A percentile compares a stretch with the other conserved stretches of the same genome.
Evolutionary conservation across 64 coral and sea anemone genomes (phyloP).

Genomic region (Orbicella faveolata): DNA sequence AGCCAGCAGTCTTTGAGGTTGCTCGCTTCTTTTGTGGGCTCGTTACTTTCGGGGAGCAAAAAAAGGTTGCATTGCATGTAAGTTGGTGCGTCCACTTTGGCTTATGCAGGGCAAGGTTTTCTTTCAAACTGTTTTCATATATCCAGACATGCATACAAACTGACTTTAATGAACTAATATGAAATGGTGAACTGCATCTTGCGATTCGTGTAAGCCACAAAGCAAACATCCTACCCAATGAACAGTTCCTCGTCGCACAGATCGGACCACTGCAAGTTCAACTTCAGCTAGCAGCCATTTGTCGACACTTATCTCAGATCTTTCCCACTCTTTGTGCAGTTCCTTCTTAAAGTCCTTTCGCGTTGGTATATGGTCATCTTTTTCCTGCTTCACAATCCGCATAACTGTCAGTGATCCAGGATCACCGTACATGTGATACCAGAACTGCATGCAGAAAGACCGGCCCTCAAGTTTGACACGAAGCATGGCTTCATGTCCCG

Average conservation of each 20-base stretch:
- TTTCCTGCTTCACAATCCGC: neutral
- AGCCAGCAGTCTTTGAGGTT: no score
- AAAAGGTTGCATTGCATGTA: no score
- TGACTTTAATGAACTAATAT: no score
- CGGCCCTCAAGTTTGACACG: conserved; percentile 33
- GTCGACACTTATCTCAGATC: neutral
- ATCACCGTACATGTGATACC: conserved; percentile 48
- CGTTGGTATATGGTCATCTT: neutral
- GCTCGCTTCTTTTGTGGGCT: no score
- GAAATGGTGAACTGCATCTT: no score
- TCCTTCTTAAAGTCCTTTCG: neutral
- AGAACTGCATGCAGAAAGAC: conserved; percentile 28
- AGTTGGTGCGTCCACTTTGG: no score
- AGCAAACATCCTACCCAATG: conserved; percentile 15
- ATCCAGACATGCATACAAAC: no score
- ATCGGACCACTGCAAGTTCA: neutral
- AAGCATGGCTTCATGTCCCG: conserved; percentile 21
- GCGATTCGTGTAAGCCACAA: no score
- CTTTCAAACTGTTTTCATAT: no score
- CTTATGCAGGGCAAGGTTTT: no score
- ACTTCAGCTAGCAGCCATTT: neutral
- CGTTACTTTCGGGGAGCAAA: no score
- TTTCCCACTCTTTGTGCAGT: neutral
- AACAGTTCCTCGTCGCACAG: neutral
- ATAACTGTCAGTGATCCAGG: conserved; percentile 18